Conservation (phyloP, 2,888 invertebrate species). For the Acrobasis repandana region DNA sequence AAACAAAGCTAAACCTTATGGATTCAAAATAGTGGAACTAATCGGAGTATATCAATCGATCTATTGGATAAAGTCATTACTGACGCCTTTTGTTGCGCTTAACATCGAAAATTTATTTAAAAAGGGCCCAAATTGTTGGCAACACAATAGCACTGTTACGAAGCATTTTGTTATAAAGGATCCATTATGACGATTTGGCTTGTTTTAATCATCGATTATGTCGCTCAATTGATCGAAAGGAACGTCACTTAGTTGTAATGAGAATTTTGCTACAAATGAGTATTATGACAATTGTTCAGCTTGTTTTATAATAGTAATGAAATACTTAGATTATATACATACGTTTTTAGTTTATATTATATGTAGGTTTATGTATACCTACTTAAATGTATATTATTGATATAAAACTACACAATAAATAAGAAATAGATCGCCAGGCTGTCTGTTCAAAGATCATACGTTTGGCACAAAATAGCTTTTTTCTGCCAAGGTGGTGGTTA, state of each 20-base stretch:
- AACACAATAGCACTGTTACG: conserved; percentile 14
- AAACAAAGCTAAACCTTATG: background rate
- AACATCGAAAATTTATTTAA: conserved; percentile 40
- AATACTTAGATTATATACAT: too few species aligned
- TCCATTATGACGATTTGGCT: conserved; percentile 11
- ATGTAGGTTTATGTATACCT: too few species aligned
- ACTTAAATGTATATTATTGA: too few species aligned
- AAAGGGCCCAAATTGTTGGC: conserved; percentile 30
- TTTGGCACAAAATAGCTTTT: too few species aligned
- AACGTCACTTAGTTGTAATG: background rate
- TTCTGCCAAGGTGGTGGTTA: too few species aligned
- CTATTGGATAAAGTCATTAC: conserved; percentile 59
- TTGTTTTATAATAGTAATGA: too few species aligned
- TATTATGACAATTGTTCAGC: too few species aligned
- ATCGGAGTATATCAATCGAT: conserved; percentile 39
- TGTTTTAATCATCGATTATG: conserved; percentile 2
- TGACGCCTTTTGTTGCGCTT: conserved; percentile 44
- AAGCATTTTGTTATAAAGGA: conserved; percentile 1
- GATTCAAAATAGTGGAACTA: background rate
- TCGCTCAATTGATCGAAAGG: conserved; percentile 3
- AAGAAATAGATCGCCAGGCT: too few species aligned
- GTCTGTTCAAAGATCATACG: too few species aligned
- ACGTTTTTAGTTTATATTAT: too few species aligned
- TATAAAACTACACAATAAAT: too few species aligned
- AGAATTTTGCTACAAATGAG: background rate